Percentiles rank a stretch among this genome's conserved stretches.
Conservation (phyloP, 2,797 vertebrate genomes). For the Peromyscus nudipes region DNA sequence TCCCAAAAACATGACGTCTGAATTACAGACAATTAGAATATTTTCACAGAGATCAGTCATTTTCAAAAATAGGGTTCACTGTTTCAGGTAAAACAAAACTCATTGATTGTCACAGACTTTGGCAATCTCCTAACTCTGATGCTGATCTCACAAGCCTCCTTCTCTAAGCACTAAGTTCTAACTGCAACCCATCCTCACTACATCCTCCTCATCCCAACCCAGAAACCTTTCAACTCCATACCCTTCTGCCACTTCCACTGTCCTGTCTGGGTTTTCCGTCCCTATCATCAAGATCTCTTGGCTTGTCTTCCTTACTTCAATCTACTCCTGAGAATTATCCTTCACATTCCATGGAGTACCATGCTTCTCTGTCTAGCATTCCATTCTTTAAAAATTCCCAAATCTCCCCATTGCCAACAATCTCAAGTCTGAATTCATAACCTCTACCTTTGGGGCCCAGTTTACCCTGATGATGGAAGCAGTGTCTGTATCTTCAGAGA, state of each 20-base stretch:
- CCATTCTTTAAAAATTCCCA: background rate
- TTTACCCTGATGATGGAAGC: background rate
- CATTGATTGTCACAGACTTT: background rate
- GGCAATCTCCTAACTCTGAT: background rate
- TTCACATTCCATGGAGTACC: background rate
- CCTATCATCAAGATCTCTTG: background rate
- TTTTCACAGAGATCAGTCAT: background rate
- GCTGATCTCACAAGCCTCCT: background rate
- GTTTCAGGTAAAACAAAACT: background rate
- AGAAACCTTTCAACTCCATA: background rate
- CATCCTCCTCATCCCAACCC: background rate
- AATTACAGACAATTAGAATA: background rate
- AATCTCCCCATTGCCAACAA: background rate
- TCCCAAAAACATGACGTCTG: background rate
- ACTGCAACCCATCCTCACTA: background rate
- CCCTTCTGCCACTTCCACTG: background rate
- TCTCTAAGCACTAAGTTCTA: background rate
- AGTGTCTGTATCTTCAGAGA: background rate
- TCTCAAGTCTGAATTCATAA: background rate
- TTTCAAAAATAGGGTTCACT: conserved; percentile 9
- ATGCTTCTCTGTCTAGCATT: background rate
- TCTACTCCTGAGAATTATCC: background rate
- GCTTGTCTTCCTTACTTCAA: background rate
- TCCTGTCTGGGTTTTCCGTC: background rate
- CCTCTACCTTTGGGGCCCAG: background rate